These are phyloP conservation scores for Philereme vetulata DNA, from an alignment of 2,888 invertebrate genomes.

Conservation along the genomic window DNA sequence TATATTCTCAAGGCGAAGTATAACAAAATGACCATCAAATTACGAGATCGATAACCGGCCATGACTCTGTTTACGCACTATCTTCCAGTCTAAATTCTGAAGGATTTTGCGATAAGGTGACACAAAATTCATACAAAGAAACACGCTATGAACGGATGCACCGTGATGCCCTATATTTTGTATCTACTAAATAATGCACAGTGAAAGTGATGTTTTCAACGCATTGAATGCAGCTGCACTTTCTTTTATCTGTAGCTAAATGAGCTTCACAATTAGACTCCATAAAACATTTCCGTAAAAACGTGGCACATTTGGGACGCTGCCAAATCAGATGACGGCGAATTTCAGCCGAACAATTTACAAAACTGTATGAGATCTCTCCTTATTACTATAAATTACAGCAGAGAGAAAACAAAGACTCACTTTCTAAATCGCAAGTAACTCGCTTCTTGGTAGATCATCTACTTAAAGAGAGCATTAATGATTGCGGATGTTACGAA, in stretches of 20 bases:
- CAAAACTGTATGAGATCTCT: constrained; percentile 74
- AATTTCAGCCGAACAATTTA: constrained; percentile 61
- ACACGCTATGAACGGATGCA: constrained; percentile 34
- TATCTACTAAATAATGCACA: constrained; percentile 49
- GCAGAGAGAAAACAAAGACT: constrained; percentile 78
- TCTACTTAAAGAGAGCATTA: constrained; percentile 51
- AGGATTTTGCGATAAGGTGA: constrained; percentile 76
- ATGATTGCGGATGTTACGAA: constrained; percentile 67
- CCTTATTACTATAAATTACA: constrained; percentile 73
- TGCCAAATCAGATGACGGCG: constrained; percentile 56
- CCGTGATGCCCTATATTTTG: constrained; percentile 48
- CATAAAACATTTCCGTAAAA: constrained; percentile 46
- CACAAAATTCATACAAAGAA: constrained; percentile 55
- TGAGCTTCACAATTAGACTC: constrained; percentile 48
- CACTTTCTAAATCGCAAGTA: constrained; percentile 75
- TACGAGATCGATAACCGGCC: constrained; percentile 81
- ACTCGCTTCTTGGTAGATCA: constrained; percentile 58
- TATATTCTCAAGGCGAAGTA: constrained; percentile 63
- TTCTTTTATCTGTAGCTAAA: constrained; percentile 37
- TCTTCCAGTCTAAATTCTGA: constrained; percentile 59
- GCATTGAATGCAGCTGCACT: constrained; percentile 10
- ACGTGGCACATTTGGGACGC: constrained; percentile 56
- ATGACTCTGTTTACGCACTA: constrained; percentile 73
- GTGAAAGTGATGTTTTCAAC: constrained; percentile 62
- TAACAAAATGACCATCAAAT: constrained; percentile 74